Evolutionary conservation across 2,113 vertebrate species (phyloP).

Genomic region (Plestiodon gilberti): DNA sequence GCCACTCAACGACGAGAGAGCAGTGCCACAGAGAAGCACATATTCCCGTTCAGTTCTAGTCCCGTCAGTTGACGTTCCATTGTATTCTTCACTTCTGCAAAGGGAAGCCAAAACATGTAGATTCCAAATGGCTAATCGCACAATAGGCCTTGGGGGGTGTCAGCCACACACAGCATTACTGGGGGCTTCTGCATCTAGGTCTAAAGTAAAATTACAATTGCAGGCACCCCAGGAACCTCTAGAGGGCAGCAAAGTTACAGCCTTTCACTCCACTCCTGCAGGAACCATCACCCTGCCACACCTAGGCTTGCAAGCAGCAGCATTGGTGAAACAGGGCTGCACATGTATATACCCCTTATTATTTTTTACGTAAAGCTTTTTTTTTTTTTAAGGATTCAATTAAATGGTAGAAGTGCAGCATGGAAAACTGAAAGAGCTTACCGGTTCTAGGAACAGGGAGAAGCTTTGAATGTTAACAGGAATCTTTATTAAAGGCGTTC

Average conservation of each 20-base stretch:
- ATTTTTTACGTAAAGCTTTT: too few species aligned
- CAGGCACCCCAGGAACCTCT: slow-evolving; percentile 21
- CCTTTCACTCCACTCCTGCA: not conserved
- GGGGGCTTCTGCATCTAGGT: not conserved
- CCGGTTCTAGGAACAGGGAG: slow-evolving; percentile 29
- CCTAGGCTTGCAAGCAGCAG: not conserved
- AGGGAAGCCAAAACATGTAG: not conserved
- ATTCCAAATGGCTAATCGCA: not conserved
- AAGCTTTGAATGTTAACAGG: slow-evolving; percentile 67
- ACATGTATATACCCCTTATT: too few species aligned
- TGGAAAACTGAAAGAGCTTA: rapidly evolving
- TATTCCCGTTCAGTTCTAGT: too few species aligned
- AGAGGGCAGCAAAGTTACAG: slow-evolving; percentile 42
- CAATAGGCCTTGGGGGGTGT: not conserved
- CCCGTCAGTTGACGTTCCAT: too few species aligned
- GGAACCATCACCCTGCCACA: not conserved
- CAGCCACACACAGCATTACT: not conserved
- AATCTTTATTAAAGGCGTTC: slow-evolving; percentile 82
- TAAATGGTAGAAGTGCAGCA: not conserved
- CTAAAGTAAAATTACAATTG: not conserved
- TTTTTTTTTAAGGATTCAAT: rapidly evolving
- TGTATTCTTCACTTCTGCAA: not conserved
- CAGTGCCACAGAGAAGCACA: too few species aligned
- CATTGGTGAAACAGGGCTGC: not conserved
- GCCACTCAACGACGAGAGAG: too few species aligned